These are phyloP conservation scores for Parauchenoglanis ngamensis DNA, from an alignment of 2,797 vertebrate species.

Conservation along the genomic window DNA sequence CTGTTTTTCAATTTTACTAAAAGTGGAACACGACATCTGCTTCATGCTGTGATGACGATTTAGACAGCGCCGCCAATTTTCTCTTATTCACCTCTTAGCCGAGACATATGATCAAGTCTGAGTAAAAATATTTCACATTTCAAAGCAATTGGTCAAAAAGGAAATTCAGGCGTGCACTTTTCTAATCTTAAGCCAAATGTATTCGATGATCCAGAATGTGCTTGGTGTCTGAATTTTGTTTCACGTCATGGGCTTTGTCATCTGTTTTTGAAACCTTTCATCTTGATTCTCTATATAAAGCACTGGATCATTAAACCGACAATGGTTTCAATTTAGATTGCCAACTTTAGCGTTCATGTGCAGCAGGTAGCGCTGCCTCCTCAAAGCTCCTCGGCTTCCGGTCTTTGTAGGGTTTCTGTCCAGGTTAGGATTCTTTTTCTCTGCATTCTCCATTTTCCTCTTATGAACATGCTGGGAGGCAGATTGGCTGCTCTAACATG, in stretches of 20 bases:
- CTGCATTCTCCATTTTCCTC: not conserved
- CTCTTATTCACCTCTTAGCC: not conserved
- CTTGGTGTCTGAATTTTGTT: not conserved
- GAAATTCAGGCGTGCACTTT: too few relatives aligned
- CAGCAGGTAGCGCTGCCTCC: not conserved
- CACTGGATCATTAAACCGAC: not conserved
- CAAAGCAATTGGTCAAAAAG: not conserved
- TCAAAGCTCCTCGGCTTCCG: not conserved
- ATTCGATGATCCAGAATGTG: not conserved
- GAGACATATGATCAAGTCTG: not conserved
- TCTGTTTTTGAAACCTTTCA: not conserved
- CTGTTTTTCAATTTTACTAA: not conserved
- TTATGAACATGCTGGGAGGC: not conserved
- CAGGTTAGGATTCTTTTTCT: not conserved
- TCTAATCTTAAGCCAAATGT: not conserved
- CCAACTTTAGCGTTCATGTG: too few relatives aligned
- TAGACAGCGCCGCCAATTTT: not conserved
- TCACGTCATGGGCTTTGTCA: not conserved
- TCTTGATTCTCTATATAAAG: not conserved
- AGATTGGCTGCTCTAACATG: not conserved
- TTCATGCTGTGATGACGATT: not conserved
- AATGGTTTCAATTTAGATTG: not conserved
- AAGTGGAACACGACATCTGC: not conserved
- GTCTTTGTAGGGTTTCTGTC: too few relatives aligned
- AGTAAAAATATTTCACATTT: not conserved